Conservation (phyloP, 2,888 invertebrate genomes). For the Drosophila melanocephala region DNA sequence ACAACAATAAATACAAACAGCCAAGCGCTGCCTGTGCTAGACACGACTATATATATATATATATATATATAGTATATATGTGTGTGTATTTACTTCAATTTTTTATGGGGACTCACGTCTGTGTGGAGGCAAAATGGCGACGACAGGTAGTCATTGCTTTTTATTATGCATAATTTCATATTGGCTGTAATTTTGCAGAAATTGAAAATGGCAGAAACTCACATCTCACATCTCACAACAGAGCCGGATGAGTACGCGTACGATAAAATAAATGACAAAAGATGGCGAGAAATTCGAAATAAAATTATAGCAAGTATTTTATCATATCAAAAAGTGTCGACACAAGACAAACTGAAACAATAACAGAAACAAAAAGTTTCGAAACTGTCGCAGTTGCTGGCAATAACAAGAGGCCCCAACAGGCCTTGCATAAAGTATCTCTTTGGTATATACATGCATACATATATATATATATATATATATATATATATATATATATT, state of each 20-base stretch:
- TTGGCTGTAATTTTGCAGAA: slow-evolving; percentile 78
- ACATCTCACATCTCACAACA: slow-evolving; percentile 7
- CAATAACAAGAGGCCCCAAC: slow-evolving; percentile 47
- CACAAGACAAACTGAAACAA: slow-evolving; percentile 31
- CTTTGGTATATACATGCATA: neutral
- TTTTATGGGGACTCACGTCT: slow-evolving; percentile 65
- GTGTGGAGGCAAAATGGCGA: slow-evolving; percentile 63
- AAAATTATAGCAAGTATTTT: slow-evolving; percentile 68
- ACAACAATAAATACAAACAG: slow-evolving; percentile 61
- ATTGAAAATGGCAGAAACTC: slow-evolving; percentile 73
- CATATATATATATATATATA: neutral
- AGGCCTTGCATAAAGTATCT: slow-evolving; percentile 40
- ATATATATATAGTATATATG: neutral
- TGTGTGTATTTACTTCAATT: slow-evolving; percentile 58
- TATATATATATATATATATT: neutral
- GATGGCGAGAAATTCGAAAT: slow-evolving; percentile 31
- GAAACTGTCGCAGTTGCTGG: slow-evolving; percentile 21
- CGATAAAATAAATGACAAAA: slow-evolving; percentile 30
- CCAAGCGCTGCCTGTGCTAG: slow-evolving; percentile 22
- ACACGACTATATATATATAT: slow-evolving; percentile 15
- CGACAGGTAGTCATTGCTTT: slow-evolving; percentile 80
- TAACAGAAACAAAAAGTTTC: slow-evolving; percentile 24
- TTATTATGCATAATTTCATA: slow-evolving; percentile 81
- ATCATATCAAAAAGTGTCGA: slow-evolving; percentile 52
- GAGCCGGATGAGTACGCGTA: slow-evolving; percentile 7